Conservation (phyloP, 2,797 vertebrate genomes). For the Rhynchonycteris naso region DNA sequence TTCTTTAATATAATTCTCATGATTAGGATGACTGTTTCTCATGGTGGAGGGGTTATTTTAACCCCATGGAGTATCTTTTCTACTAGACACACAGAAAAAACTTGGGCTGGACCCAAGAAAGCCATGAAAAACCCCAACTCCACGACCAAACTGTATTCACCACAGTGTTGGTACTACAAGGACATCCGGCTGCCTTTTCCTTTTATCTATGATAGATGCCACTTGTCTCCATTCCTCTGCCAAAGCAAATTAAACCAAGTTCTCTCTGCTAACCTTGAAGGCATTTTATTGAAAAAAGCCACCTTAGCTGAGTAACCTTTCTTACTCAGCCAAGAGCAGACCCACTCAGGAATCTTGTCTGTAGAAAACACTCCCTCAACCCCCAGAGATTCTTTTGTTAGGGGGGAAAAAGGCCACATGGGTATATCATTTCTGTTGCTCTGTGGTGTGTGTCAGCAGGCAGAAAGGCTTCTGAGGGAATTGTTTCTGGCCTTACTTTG, state of each 20-base stretch:
- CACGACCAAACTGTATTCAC: not conserved
- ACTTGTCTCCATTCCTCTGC: not conserved
- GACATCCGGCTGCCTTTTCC: not conserved
- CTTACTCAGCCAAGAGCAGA: not conserved
- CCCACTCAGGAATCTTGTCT: not conserved
- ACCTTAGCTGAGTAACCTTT: not conserved
- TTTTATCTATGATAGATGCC: not conserved
- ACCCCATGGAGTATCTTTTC: not conserved
- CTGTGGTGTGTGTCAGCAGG: not conserved
- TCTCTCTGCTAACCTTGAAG: slow-evolving; percentile 4
- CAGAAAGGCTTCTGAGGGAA: slow-evolving; percentile 3
- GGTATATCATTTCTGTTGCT: not conserved
- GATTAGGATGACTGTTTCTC: not conserved
- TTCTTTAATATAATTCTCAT: not conserved
- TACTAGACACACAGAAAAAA: not conserved
- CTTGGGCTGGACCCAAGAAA: not conserved
- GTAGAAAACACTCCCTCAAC: not conserved
- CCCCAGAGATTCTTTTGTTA: not conserved
- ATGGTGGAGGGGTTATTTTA: not conserved
- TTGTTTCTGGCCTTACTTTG: slow-evolving; percentile 27
- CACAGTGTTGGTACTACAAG: not conserved
- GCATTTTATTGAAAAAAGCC: slow-evolving; percentile 18
- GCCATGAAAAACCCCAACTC: not conserved
- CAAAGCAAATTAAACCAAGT: slow-evolving; percentile 29
- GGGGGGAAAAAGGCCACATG: not conserved